Conservation (phyloP, 2,888 invertebrate species). For the Abscondita cerata region DNA sequence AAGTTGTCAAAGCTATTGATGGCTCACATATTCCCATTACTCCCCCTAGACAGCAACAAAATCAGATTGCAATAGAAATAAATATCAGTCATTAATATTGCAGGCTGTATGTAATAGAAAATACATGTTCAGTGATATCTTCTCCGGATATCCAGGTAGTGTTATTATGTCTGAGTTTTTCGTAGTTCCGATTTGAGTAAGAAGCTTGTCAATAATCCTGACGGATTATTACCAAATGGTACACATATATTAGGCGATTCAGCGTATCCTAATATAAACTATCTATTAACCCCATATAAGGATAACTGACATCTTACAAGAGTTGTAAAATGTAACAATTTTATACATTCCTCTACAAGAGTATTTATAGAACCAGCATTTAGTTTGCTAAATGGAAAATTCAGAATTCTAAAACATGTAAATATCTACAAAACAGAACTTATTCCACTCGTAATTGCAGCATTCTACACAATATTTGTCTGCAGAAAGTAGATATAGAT, state of each 20-base stretch:
- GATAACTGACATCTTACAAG: constrained; percentile 24
- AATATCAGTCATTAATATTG: constrained; percentile 16
- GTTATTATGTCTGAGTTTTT: constrained; percentile 10
- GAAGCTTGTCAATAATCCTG: constrained; percentile 7
- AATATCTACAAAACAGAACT: constrained; percentile 28
- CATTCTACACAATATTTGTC: too few species aligned
- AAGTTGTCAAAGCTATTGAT: constrained; percentile 14
- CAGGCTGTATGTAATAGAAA: constrained; percentile 9
- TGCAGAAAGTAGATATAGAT: constrained; percentile 19
- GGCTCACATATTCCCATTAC: constrained; percentile 14
- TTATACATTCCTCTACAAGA: constrained; percentile 29
- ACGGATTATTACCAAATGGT: not conserved
- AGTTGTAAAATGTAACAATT: constrained; percentile 27
- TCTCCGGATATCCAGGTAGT: constrained; percentile 8
- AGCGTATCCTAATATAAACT: constrained; percentile 15
- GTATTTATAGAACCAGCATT: constrained; percentile 33
- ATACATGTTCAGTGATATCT: not conserved
- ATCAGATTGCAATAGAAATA: constrained; percentile 13
- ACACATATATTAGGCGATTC: constrained; percentile 16
- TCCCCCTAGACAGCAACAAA: constrained; percentile 13
- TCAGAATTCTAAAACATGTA: constrained; percentile 28
- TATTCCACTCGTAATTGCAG: too few species aligned
- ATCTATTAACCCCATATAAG: constrained; percentile 19
- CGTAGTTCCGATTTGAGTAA: constrained; percentile 9
- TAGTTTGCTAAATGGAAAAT: constrained; percentile 24